These are phyloP conservation scores for Enteromius argenteus DNA, from an alignment of 2,797 vertebrate species.

Conservation along the genomic window DNA sequence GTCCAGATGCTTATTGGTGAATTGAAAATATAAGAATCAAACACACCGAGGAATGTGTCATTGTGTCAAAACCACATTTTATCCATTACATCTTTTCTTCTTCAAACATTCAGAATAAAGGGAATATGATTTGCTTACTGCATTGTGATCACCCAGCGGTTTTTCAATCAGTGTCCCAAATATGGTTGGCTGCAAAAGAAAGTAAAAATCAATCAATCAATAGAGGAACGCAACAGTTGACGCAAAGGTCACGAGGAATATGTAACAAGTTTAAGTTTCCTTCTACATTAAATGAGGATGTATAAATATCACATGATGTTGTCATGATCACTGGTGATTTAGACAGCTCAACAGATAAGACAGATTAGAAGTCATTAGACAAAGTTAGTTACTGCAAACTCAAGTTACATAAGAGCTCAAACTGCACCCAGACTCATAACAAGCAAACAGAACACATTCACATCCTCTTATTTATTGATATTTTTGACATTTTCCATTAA, in stretches of 20 bases:
- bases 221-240: not conserved
- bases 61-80: not conserved
- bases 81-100: not conserved
- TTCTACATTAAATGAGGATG: conserved; percentile 14
- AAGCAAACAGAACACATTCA: conserved; percentile 1
- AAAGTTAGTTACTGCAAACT: conserved; percentile 18
- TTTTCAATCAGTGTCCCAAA: conserved; percentile 65
- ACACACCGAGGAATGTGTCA: not conserved
- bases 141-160: conserved; percentile 54
- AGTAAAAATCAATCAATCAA: conserved; percentile 8
- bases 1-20: not conserved
- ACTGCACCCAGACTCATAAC: not conserved
- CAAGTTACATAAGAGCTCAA: not conserved
- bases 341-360: not conserved
- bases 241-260: not conserved
- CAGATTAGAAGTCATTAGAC: conserved; percentile 13
- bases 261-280: not conserved
- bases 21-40: not conserved
- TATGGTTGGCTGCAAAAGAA: conserved; percentile 61
- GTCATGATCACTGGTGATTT: not conserved
- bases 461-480: not conserved
- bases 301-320: conserved; percentile 2
- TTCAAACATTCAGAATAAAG: not conserved
- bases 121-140: conserved; percentile 50
- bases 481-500: not conserved